These are phyloP conservation scores for Drosophila setosimentum DNA, from an alignment of 2,888 invertebrate species.

Conservation along the genomic window DNA sequence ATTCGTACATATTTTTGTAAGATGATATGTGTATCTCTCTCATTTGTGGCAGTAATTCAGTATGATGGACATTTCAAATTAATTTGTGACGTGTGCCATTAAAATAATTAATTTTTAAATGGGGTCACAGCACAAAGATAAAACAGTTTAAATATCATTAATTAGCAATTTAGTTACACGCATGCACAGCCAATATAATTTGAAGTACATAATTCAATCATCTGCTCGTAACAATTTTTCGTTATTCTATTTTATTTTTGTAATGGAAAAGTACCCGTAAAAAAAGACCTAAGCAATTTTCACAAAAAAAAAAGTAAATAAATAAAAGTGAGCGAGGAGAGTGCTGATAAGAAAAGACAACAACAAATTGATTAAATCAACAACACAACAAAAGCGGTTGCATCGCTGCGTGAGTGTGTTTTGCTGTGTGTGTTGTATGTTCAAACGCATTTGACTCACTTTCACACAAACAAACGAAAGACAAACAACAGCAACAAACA, in stretches of 20 bases:
- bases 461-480: conserved; percentile 72
- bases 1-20: conserved; percentile 27
- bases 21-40: conserved; percentile 18
- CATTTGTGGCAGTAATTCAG: conserved; percentile 11
- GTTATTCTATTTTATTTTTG: not conserved
- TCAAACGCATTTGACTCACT: conserved; percentile 68
- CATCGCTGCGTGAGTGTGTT: conserved; percentile 4
- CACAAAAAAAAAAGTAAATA: conserved; percentile 21
- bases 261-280: conserved; percentile 29
- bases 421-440: conserved; percentile 6
- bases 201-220: conserved; percentile 36
- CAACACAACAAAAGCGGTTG: conserved; percentile 23
- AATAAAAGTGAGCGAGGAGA: conserved; percentile 22
- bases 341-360: conserved; percentile 48
- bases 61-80: conserved; percentile 50
- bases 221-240: conserved; percentile 14
- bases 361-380: conserved; percentile 18
- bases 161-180: conserved; percentile 43
- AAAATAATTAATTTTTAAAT: conserved; percentile 63
- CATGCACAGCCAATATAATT: conserved; percentile 12
- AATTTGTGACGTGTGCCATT: conserved; percentile 71
- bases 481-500: conserved; percentile 49
- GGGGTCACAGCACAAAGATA: conserved; percentile 38
- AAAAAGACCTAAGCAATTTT: conserved; percentile 20
- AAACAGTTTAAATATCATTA: conserved; percentile 53